These are phyloP conservation scores for Apoderus coryli DNA, from an alignment of 2,888 invertebrate species.

Conservation along the genomic window DNA sequence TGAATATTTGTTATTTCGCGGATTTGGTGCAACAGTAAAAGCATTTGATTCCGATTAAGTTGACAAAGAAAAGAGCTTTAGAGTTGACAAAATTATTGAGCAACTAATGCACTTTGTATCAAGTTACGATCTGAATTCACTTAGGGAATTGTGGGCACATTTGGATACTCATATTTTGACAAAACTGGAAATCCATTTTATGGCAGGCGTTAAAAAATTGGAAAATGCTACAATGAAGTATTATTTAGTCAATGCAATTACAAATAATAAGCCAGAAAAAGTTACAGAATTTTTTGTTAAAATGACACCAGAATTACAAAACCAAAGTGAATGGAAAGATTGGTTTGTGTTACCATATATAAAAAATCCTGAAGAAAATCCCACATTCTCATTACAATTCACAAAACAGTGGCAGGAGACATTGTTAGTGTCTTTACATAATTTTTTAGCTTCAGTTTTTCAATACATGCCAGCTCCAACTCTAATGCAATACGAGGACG, in stretches of 20 bases:
- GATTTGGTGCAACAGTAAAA: constrained; percentile 71
- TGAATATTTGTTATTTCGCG: constrained; percentile 80
- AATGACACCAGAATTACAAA: constrained; percentile 75
- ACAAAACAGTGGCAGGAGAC: constrained; percentile 94
- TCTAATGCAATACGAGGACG: constrained; percentile 73
- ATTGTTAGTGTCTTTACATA: constrained; percentile 76
- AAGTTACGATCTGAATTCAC: constrained; percentile 60
- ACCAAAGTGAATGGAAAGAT: constrained; percentile 87
- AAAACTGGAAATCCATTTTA: constrained; percentile 73
- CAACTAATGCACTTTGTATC: constrained; percentile 63
- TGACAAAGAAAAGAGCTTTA: constrained; percentile 85
- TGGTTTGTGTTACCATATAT: constrained; percentile 93
- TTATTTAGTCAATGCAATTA: constrained; percentile 75
- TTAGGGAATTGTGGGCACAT: constrained; percentile 82
- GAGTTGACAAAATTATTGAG: constrained; percentile 80
- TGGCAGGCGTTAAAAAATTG: constrained; percentile 62
- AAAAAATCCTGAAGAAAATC: constrained; percentile 82
- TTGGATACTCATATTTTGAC: constrained; percentile 78
- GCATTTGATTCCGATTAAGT: constrained; percentile 72
- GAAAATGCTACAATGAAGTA: constrained; percentile 77
- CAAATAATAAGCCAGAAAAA: constrained; percentile 71
- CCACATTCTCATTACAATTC: constrained; percentile 76
- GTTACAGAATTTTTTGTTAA: constrained; percentile 80
- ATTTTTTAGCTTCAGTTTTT: constrained; percentile 74
- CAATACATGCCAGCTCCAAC: constrained; percentile 80